Percentiles rank a stretch among this genome's conserved stretches.
phyloP scores from a whole-genome alignment of 2,888 invertebrate species.

The Oxyteleia sp. region DNA sequence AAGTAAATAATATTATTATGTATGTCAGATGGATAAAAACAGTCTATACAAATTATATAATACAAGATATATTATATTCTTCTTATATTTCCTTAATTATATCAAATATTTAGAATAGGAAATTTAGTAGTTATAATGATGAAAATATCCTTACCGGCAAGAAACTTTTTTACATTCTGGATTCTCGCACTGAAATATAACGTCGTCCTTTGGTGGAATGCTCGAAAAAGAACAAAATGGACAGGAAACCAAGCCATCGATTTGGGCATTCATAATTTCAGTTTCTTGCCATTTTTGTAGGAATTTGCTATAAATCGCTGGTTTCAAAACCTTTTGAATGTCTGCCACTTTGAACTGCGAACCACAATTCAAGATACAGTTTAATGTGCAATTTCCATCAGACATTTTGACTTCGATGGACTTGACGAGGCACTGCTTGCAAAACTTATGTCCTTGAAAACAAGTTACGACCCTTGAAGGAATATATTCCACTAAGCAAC shows the following conservation, averaged over 20 bases:
- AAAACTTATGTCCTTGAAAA: constrained; percentile 78
- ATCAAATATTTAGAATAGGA: too few relatives aligned
- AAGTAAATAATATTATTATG: too few relatives aligned
- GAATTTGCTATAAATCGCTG: constrained; percentile 85
- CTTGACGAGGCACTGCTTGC: constrained; percentile 32
- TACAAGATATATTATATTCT: too few relatives aligned
- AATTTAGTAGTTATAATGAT: too few relatives aligned
- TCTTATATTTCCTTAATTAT: too few relatives aligned
- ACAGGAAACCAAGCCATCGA: constrained; percentile 88
- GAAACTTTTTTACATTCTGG: constrained; percentile 88
- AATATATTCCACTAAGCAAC: constrained; percentile 53
- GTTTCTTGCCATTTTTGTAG: constrained; percentile 87
- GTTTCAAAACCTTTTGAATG: constrained; percentile 30
- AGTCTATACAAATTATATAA: too few relatives aligned
- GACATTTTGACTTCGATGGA: constrained; percentile 28
- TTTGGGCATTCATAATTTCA: constrained; percentile 87
- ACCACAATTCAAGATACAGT: constrained; percentile 39
- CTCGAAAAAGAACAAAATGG: constrained; percentile 88
- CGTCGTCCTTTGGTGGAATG: constrained; percentile 86
- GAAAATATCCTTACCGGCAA: constrained; percentile 85
- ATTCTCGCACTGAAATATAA: constrained; percentile 88
- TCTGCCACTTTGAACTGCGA: constrained; percentile 64
- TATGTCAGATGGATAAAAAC: too few relatives aligned
- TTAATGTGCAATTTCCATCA: constrained; percentile 18
- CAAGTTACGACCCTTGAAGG: constrained; percentile 84